These are phyloP conservation scores for Podabrus alpinus DNA, from an alignment of 2,888 invertebrate genomes.

Conservation along the genomic window DNA sequence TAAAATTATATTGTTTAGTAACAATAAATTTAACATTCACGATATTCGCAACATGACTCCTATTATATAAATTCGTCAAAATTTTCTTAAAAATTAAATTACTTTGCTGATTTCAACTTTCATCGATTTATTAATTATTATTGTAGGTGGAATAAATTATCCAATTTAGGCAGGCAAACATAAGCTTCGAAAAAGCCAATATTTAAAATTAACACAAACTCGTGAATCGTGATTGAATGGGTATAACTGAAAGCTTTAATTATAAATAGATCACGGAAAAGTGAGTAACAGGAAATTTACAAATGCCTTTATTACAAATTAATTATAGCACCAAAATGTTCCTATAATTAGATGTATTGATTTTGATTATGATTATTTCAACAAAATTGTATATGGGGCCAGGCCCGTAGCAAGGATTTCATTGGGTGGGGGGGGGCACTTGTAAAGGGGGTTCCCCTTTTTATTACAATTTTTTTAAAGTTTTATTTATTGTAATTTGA, in stretches of 20 bases:
- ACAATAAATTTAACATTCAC: background rate
- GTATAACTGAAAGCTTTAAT: background rate
- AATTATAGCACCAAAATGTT: background rate
- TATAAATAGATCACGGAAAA: background rate
- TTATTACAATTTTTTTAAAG: too few relatives aligned
- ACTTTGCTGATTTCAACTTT: background rate
- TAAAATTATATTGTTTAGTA: background rate
- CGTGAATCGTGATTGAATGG: background rate
- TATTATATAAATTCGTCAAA: background rate
- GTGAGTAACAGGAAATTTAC: background rate
- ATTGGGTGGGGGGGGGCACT: too few relatives aligned
- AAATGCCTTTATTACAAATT: background rate
- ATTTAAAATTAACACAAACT: background rate
- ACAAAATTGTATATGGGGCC: too few relatives aligned
- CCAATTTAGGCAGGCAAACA: background rate
- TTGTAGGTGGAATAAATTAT: background rate
- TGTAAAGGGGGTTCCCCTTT: too few relatives aligned
- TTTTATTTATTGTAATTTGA: too few relatives aligned
- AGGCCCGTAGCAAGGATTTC: too few relatives aligned
- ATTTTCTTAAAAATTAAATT: background rate
- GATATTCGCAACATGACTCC: background rate
- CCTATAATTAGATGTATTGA: background rate
- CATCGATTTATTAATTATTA: background rate
- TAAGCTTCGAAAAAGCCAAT: background rate
- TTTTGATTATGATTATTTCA: too few relatives aligned